Evolutionary conservation across 1,140 invertebrate genomes (phyloP), one percentile per base, ranked within the genome.

Genomic region (Stegodyphus mimosarum): DNA sequence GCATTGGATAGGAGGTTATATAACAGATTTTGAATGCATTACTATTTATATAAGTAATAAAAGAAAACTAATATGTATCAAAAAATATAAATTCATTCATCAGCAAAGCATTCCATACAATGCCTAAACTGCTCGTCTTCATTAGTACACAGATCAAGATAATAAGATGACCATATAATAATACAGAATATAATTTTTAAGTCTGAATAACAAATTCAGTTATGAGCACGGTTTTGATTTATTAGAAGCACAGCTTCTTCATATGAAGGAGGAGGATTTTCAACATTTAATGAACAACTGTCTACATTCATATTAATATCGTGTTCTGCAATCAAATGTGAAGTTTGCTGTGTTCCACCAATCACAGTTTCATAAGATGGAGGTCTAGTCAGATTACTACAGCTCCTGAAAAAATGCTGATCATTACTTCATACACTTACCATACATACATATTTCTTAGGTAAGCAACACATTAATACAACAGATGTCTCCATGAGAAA

Each of bases 211-310:
- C 17, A 18, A 17, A 7, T 18, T 67, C 64, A 7, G 10, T 67
- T n/a, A 67, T 15, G 9, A 7, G 64, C 7, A 17, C n/a, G 0
- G 48, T 67, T 79, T 60, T 81, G 85, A 69, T 69, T 80, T 15
- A 77, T 91, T 7, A 92, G 90, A 87, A 91, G 91, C 90, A 93
- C 91, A n/a, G 92, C 92, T 90, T 93, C 92, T 87, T 93, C 92
- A 88, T 93, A 93, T 53, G 91, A 91, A n/a, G 92, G 92, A 6
- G 92, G 92, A 15, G 92, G 92, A 33, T 90, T 90, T 88, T 92
- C 92, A 64, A 66, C 13, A 64, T 17, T 78, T 55, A 55, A 67
- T 48, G 66, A 72, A 51, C 50, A 55, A 17, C 18, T 73, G 71
- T 86, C 83, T 52, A 81, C 10, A 83, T 80, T 86, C 83, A 86